phyloP scores from a whole-genome alignment of 1,140 invertebrate species.

The Drosophila gunungcola region DNA sequence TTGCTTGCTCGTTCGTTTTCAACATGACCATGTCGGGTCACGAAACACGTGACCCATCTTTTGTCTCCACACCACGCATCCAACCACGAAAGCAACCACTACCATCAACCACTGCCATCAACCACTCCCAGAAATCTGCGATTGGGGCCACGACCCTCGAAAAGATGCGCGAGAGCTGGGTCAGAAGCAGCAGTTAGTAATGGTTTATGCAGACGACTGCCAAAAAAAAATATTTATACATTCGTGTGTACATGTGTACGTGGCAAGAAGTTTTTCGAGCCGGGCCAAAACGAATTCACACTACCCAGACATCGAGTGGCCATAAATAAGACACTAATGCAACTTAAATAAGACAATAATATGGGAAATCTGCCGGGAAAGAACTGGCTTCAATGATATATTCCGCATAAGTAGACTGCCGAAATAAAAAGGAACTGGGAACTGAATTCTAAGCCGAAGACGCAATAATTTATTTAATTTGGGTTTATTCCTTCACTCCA shows the following conservation, averaged over 20 bases:
- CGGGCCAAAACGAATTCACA: conserved; percentile 29
- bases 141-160: conserved; percentile 39
- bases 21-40: conserved; percentile 8
- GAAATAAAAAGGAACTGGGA: background rate
- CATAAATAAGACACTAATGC: conserved; percentile 69
- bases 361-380: conserved; percentile 46
- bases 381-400: conserved; percentile 45
- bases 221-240: conserved; percentile 24
- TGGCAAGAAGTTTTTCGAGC: conserved; percentile 24
- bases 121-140: conserved; percentile 6
- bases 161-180: conserved; percentile 24
- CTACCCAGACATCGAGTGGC: conserved; percentile 29
- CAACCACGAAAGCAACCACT: background rate
- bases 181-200: conserved; percentile 59
- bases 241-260: conserved; percentile 17
- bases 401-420: conserved; percentile 23
- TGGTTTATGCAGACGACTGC: conserved; percentile 55
- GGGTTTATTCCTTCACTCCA: conserved; percentile 1
- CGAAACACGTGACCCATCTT: conserved; percentile 3
- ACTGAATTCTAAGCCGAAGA: conserved; percentile 2
- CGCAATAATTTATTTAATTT: conserved; percentile 13
- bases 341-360: conserved; percentile 75
- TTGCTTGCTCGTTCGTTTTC: background rate
- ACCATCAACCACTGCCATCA: background rate
- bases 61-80: conserved; percentile 8